Evolutionary conservation across 2,113 vertebrate genomes (phyloP).

Genomic region (Clinocottus analis): DNA sequence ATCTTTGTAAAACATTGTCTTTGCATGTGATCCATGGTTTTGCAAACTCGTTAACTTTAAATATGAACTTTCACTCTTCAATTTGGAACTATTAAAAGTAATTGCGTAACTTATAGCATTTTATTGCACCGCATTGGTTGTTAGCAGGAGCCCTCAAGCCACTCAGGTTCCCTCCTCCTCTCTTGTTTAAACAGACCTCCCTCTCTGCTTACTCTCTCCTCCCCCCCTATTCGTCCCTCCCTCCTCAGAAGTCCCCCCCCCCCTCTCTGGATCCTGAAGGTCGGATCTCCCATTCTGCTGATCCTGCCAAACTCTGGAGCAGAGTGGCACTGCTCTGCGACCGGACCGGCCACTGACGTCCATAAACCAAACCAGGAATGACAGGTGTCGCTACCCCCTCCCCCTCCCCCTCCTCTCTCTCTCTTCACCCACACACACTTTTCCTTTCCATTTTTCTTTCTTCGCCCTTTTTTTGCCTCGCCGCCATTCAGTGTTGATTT

Average conservation of each 20-base stretch:
- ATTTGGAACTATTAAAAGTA: not conserved
- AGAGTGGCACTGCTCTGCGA: conserved; percentile 54
- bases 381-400: conserved; percentile 81
- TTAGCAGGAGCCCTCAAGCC: not conserved
- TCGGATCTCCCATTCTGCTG: conserved; percentile 77
- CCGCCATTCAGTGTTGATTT: conserved; percentile 72
- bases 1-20: no score
- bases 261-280: conserved; percentile 73
- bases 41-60: not conserved
- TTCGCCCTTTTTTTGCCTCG: not conserved
- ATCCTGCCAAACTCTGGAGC: conserved; percentile 69
- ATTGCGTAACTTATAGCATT: not conserved
- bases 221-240: not conserved
- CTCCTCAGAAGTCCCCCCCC: conserved; percentile 18
- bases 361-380: conserved; percentile 86
- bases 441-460: conserved; percentile 1
- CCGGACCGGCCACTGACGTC: conserved; percentile 76
- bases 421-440: conserved; percentile 25
- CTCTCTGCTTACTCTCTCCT: not conserved
- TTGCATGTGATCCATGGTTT: no score
- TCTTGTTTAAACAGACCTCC: not conserved
- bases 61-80: no score
- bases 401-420: conserved; percentile 23
- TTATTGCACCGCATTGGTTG: not conserved
- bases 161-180: not conserved